Percentiles rank a stretch among this genome's conserved stretches.
phyloP scores from a whole-genome alignment of 2,113 vertebrate genomes.

The Oriolus oriolus region DNA sequence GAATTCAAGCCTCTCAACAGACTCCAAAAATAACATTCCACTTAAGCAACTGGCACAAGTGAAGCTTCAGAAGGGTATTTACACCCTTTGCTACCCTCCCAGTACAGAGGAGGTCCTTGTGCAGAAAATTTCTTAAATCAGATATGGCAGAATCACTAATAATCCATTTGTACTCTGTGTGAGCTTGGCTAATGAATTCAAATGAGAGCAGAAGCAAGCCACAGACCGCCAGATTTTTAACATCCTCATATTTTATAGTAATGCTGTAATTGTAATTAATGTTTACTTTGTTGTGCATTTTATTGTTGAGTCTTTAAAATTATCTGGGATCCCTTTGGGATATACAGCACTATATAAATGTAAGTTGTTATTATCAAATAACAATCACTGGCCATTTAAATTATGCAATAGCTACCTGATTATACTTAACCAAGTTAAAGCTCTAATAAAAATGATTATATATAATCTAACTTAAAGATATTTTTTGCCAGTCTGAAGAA shows the following conservation, averaged over 20 bases:
- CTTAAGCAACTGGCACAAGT: accelerated
- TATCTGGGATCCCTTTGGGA: conserved; percentile 34
- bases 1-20: not conserved
- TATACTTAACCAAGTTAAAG: conserved; percentile 44
- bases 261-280: conserved; percentile 47
- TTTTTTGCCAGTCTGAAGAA: conserved; percentile 18
- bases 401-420: conserved; percentile 59
- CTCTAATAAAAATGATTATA: conserved; percentile 31
- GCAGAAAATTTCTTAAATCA: not conserved
- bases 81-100: not conserved
- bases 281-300: conserved; percentile 50
- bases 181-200: conserved; percentile 28
- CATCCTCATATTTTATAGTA: conserved; percentile 42
- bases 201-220: conserved; percentile 23
- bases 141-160: not conserved
- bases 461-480: conserved; percentile 42
- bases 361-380: conserved; percentile 60
- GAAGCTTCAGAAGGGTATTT: not conserved
- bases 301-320: conserved; percentile 47
- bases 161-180: not conserved
- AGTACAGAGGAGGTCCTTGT: not conserved
- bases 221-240: conserved; percentile 23
- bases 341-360: conserved; percentile 40
- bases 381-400: conserved; percentile 48
- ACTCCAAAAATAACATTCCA: not conserved